Base-by-base conservation (phyloP, 2,888 invertebrate species). In the Zygaena filipendulae region DNA sequence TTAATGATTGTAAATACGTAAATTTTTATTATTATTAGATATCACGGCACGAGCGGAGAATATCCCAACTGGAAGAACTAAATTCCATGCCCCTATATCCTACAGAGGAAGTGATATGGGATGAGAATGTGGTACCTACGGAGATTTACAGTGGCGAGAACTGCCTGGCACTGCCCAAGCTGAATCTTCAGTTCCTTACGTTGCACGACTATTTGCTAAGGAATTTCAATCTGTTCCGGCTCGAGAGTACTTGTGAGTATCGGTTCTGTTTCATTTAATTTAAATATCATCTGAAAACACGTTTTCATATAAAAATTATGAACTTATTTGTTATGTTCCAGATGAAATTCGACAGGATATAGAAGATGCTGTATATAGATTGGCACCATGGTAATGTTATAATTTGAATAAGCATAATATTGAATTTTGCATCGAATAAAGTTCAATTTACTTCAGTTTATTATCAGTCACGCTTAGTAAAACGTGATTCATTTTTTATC, bases 11-110 rank as follows among this genome's bases (percentile, higher is more conserved):
- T 21, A 21, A 21, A n/a, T 21, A n/a, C 4, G 7, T 10, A n/a
- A 10, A 21, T n/a, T 19, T 8, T 28, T 12, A 11, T 30, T 23
- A 30, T 24, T 27, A 18, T 13, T 50, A 88, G 88, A 84, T 90
- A 43, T 91, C 90, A 1, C 83, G 92, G 2, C 95, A 97, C 61
- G 95, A 97, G 61, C 84, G 90, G 21, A 84, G 95, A 26, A 87
- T 90, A 18, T 97, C 97, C 0, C 97, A 99, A 55, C 71, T 98
- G 29, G 95, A 97, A 56, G 91, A 93, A 30, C 72, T 99, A 7
- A 99, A 99, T 62, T 92, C 95, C 46, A 97, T 98, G 95, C 98
- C 99, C 0, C 81, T 99, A 1, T 99, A 99, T 60, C 99, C 99
- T 0, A 98, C 97, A 0, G 99, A 99, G 62, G 90, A 92, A 34